Conservation (phyloP, 2,113 vertebrate genomes). For the Rana temporaria region DNA sequence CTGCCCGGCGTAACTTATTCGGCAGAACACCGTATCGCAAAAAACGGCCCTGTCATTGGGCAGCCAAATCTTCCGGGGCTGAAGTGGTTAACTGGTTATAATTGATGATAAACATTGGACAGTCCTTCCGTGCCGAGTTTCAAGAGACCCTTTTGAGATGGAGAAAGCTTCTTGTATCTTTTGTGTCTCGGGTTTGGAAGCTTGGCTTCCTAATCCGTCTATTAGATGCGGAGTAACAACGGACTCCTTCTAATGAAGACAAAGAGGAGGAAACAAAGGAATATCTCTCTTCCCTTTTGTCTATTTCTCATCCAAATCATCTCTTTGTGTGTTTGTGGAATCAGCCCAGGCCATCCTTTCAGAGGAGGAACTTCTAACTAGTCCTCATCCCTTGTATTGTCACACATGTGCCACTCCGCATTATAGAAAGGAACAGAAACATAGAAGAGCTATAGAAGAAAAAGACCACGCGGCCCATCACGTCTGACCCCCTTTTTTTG, state of each 20-base stretch:
- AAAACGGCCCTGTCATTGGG: too few relatives aligned
- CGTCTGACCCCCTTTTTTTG: too few relatives aligned
- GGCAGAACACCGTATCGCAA: too few relatives aligned
- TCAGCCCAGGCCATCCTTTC: neutral
- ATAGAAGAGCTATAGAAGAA: too few relatives aligned
- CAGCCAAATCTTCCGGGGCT: too few relatives aligned
- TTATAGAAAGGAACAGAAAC: neutral
- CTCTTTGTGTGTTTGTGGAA: neutral
- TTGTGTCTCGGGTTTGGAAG: neutral
- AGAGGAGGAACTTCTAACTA: neutral
- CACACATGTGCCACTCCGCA: constrained; percentile 15
- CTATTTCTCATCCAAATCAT: neutral
- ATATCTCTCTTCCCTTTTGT: neutral
- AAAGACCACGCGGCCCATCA: too few relatives aligned
- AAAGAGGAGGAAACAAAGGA: neutral
- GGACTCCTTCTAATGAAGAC: constrained; percentile 8
- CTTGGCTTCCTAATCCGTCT: neutral
- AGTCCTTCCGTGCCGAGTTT: too few relatives aligned
- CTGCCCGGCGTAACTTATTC: too few relatives aligned
- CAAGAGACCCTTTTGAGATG: too few relatives aligned
- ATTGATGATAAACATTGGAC: too few relatives aligned
- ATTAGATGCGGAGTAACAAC: neutral
- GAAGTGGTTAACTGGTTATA: too few relatives aligned
- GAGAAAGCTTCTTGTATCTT: too few relatives aligned
- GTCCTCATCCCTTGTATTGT: neutral